phyloP scores from a whole-genome alignment of 1,140 invertebrate genomes.

The Hesperophylax magnus region DNA sequence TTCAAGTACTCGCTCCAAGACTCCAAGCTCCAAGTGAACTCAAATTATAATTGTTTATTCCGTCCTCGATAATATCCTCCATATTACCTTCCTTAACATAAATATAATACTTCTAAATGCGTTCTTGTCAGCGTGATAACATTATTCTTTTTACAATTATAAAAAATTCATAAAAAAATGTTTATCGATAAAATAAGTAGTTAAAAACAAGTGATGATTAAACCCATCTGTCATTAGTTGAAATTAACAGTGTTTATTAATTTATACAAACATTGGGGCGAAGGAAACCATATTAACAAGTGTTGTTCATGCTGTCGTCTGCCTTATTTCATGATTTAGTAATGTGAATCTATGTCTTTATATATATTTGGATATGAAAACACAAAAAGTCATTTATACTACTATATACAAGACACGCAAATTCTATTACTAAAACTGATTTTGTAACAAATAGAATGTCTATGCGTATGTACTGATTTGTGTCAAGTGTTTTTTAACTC shows the following conservation, averaged over 20 bases:
- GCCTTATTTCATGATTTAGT: slow-evolving; percentile 27
- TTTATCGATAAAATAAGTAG: slow-evolving; percentile 72
- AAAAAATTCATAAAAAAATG: slow-evolving; percentile 50
- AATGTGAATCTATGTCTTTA: slow-evolving; percentile 24
- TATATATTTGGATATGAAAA: slow-evolving; percentile 47
- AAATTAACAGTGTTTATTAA: slow-evolving; percentile 1
- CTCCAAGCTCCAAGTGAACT: not conserved
- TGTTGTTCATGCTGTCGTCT: slow-evolving; percentile 38
- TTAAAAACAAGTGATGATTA: slow-evolving; percentile 70
- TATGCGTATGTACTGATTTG: slow-evolving; percentile 50
- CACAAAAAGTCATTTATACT: slow-evolving; percentile 41
- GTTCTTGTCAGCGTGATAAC: slow-evolving; percentile 31
- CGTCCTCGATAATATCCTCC: slow-evolving; percentile 9
- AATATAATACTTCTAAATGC: slow-evolving; percentile 43
- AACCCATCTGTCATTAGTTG: slow-evolving; percentile 65
- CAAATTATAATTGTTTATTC: slow-evolving; percentile 12
- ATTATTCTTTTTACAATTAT: slow-evolving; percentile 39
- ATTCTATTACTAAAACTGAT: slow-evolving; percentile 49
- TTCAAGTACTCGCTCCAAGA: not conserved
- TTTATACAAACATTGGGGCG: slow-evolving; percentile 45
- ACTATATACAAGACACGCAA: slow-evolving; percentile 55
- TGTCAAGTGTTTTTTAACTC: slow-evolving; percentile 28
- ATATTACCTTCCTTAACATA: slow-evolving; percentile 30
- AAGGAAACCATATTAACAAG: slow-evolving; percentile 49
- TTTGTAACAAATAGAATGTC: slow-evolving; percentile 46